phyloP scores from a whole-genome alignment of 2,888 invertebrate genomes.

The Caenorhabditis macrosperma region DNA sequence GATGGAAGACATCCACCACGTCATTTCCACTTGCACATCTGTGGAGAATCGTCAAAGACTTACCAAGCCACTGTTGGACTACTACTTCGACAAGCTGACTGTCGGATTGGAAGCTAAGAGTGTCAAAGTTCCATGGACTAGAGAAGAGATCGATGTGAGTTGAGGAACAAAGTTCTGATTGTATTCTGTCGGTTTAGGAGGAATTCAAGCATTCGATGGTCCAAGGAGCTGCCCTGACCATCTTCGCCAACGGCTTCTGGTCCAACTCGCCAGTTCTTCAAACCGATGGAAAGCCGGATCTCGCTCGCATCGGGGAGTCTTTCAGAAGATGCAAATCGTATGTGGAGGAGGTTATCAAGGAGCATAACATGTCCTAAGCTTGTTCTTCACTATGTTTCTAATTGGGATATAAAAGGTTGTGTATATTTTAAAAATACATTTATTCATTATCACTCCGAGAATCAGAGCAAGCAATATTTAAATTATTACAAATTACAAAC shows the following conservation, averaged over 20 bases:
- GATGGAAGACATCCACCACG: slow-evolving; percentile 72
- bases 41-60: slow-evolving; percentile 64
- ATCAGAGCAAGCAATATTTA: background rate
- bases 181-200: slow-evolving; percentile 55
- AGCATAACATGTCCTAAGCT: slow-evolving; percentile 43
- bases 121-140: slow-evolving; percentile 62
- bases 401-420: too few species aligned
- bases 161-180: background rate
- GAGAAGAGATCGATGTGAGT: slow-evolving; percentile 62
- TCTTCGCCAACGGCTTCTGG: slow-evolving; percentile 67
- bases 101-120: slow-evolving; percentile 43
- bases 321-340: slow-evolving; percentile 57
- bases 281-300: slow-evolving; percentile 57
- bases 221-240: slow-evolving; percentile 46
- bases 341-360: slow-evolving; percentile 47
- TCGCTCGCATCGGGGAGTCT: slow-evolving; percentile 42
- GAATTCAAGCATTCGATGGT: slow-evolving; percentile 38
- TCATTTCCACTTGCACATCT: slow-evolving; percentile 72
- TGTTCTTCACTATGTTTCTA: background rate
- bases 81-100: slow-evolving; percentile 57
- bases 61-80: slow-evolving; percentile 56
- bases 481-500: background rate
- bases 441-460: too few species aligned
- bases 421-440: too few species aligned
- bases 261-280: slow-evolving; percentile 59